A percentile compares a stretch with the other conserved stretches of the same genome.
phyloP scores from a whole-genome alignment of 2,113 vertebrate genomes.

The Numenius arquata region DNA sequence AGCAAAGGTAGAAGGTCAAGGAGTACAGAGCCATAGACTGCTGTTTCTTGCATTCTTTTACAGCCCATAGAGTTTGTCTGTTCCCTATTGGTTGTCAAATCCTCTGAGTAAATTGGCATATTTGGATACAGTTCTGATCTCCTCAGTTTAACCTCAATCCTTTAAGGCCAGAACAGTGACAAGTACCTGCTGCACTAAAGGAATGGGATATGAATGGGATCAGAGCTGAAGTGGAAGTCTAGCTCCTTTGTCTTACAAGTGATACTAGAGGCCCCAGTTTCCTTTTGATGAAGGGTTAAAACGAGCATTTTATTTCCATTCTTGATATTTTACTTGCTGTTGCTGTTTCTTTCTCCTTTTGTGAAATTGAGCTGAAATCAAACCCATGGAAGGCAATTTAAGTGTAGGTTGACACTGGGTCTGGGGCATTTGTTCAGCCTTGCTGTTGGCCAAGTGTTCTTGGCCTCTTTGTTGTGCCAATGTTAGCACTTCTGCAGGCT shows the following conservation, averaged over 20 bases:
- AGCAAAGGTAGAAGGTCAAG: background rate
- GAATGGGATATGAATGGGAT: background rate
- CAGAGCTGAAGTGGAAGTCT: background rate
- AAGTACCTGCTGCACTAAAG: background rate
- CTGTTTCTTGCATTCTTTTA: background rate
- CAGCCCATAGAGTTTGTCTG: background rate
- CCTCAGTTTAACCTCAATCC: background rate
- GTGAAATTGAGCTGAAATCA: background rate
- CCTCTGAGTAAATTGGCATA: background rate
- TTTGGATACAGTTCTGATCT: background rate
- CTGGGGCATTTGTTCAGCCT: background rate
- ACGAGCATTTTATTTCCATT: background rate
- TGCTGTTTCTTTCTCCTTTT: background rate
- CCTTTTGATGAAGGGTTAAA: background rate
- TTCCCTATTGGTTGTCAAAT: background rate
- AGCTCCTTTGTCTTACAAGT: background rate
- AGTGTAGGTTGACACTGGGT: background rate
- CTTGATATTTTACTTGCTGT: background rate
- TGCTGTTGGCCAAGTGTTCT: background rate
- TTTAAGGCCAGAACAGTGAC: background rate
- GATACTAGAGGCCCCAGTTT: background rate
- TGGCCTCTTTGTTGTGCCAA: background rate
- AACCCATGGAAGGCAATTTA: background rate
- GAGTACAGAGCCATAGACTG: background rate
- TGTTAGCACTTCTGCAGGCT: background rate